A percentile compares a stretch with the other conserved stretches of the same genome.
phyloP scores from a whole-genome alignment of 2,888 invertebrate species.

The Harpagoxenus sublaevis region DNA sequence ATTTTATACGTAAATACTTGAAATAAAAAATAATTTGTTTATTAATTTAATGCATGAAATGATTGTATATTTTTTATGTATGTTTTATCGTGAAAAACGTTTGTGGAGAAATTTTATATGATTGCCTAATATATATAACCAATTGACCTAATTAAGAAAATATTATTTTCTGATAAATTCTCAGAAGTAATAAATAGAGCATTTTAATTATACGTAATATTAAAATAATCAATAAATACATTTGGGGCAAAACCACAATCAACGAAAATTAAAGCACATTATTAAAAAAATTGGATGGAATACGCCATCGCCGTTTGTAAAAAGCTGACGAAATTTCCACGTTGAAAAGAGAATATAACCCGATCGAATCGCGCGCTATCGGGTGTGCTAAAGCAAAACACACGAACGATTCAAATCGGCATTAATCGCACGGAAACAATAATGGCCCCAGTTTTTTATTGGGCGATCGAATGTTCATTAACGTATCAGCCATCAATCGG shows the following conservation, averaged over 20 bases:
- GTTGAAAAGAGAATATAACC: constrained; percentile 27
- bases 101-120: background rate
- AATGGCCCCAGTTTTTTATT: constrained; percentile 70
- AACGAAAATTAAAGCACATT: constrained; percentile 32
- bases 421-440: constrained; percentile 68
- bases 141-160: constrained; percentile 20
- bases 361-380: constrained; percentile 26
- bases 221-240: constrained; percentile 32
- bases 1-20: background rate
- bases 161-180: constrained; percentile 32
- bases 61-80: background rate
- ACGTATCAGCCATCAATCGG: constrained; percentile 73
- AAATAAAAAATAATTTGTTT: constrained; percentile 13
- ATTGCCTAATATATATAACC: constrained; percentile 11
- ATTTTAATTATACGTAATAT: constrained; percentile 15
- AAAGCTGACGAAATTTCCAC: constrained; percentile 40
- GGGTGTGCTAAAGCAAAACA: constrained; percentile 58
- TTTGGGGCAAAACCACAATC: background rate
- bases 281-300: constrained; percentile 26
- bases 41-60: background rate
- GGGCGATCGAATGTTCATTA: constrained; percentile 75
- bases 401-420: constrained; percentile 69
- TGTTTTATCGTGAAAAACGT: constrained; percentile 3
- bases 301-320: constrained; percentile 19
- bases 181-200: constrained; percentile 8